These are phyloP conservation scores for Cossypha heuglini DNA, from an alignment of 2,797 vertebrate species.

Conservation along the genomic window DNA sequence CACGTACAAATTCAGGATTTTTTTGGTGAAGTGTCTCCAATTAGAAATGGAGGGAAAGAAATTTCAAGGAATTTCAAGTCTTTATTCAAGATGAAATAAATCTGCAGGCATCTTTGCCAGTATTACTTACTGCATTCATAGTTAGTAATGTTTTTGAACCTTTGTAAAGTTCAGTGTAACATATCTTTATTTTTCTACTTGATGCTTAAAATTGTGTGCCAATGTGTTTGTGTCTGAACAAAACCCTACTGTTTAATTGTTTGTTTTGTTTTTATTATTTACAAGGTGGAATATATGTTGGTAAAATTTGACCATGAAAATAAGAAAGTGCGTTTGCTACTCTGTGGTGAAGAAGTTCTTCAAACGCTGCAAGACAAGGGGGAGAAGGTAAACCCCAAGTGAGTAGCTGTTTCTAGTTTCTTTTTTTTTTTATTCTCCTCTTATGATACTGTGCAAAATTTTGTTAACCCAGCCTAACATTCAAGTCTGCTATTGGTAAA, in stretches of 20 bases:
- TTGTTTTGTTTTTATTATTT: slow-evolving; percentile 11
- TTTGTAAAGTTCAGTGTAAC: neutral
- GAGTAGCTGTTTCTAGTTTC: slow-evolving; percentile 68
- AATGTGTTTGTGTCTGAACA: neutral
- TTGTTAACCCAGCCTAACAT: neutral
- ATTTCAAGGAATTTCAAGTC: neutral
- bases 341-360: slow-evolving; percentile 86
- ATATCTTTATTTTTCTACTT: neutral
- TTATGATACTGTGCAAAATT: neutral
- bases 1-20: neutral
- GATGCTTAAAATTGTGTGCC: neutral
- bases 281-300: slow-evolving; percentile 96
- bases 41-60: neutral
- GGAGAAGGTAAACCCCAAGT: slow-evolving; percentile 95
- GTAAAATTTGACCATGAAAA: slow-evolving; percentile 89
- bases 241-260: neutral
- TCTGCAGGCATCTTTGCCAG: neutral
- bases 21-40: neutral
- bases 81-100: neutral
- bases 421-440: neutral
- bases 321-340: slow-evolving; percentile 85
- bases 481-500: neutral
- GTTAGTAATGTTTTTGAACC: neutral
- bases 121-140: neutral
- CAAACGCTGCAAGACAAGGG: slow-evolving; percentile 91